Evolutionary conservation across 2,888 invertebrate genomes (phyloP), one percentile per base, ranked within the genome.

Genomic region (Tenthredo distinguenda): DNA sequence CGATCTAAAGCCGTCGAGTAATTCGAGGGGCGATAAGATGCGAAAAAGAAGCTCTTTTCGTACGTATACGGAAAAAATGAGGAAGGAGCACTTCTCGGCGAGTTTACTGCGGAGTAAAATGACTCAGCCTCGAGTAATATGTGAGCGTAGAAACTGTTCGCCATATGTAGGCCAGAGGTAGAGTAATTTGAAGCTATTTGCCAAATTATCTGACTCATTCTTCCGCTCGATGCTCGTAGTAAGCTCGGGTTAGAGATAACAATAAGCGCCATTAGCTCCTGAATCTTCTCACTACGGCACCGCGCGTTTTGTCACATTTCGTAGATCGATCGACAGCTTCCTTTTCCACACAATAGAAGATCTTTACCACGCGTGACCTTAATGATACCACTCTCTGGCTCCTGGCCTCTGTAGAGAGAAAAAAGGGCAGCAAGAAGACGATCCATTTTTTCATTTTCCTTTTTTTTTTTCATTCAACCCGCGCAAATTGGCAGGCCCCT

Each of bases 101-200:
- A n/a, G 7, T 55, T 55, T 55, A 18, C 18, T 55, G 7, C n/a
- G n/a, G 1, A 1, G n/a, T 55, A n/a, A 55, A 55, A 55, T n/a
- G 55, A n/a, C 55, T 55, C 55, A n/a, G 7, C 55, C n/a, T 55
- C 7, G n/a, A 55, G n/a, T 1, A n/a, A 55, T 62, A 62, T 26
- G 12, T 12, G n/a, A 40, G 37, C 34, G 40, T 43, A 72, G 74
- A 43, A 74, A 21, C 7, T 43, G 21, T 18, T 34, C 15, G 74
- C 12, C 74, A 43, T 43, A 74, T 74, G 74, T 74, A 74, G 74
- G 74, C 21, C 74, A 74, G 74, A 40, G 43, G 34, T n/a, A 18
- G 74, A 74, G 74, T 74, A 43, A 43, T 74, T 74, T 74, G 21
- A 40, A 74, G 74, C 74, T 40, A 74, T 74, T 74, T 74, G 74